Evolutionary conservation across 2,888 invertebrate species (phyloP).

Genomic region (Xestia ashworthii): DNA sequence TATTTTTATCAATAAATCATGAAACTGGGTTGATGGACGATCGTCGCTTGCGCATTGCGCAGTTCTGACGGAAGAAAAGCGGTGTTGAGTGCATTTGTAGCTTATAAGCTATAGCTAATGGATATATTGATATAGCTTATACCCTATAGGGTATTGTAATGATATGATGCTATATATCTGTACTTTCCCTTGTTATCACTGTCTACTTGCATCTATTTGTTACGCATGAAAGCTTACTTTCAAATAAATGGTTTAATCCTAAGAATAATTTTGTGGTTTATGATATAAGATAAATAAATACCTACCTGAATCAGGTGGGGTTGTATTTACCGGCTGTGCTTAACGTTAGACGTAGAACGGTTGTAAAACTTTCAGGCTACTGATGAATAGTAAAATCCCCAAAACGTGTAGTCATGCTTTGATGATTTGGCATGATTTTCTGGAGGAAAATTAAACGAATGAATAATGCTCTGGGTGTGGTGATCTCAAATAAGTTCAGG

Average conservation of each 20-base stretch:
- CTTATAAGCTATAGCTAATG: not conserved
- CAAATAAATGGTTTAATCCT: not conserved
- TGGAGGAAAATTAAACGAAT: not conserved
- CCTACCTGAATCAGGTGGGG: not conserved
- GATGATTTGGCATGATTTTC: constrained; percentile 8
- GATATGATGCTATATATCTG: constrained; percentile 13
- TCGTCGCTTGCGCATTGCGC: constrained; percentile 34
- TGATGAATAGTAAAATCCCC: constrained; percentile 2
- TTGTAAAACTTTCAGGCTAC: constrained; percentile 3
- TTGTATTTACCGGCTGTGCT: not conserved
- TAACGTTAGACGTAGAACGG: not conserved
- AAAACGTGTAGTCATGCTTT: not conserved
- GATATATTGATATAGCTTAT: too few relatives aligned
- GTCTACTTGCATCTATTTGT: constrained; percentile 1
- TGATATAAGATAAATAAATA: not conserved
- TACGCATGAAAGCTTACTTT: not conserved
- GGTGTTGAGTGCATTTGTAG: constrained; percentile 35
- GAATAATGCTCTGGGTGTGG: not conserved
- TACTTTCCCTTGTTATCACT: constrained; percentile 21
- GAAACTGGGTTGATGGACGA: constrained; percentile 53
- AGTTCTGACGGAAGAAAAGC: constrained; percentile 36
- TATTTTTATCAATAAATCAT: constrained; percentile 58
- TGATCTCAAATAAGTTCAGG: constrained; percentile 2
- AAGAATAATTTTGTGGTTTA: not conserved
- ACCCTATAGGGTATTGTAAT: not conserved